A percentile compares a stretch with the other conserved stretches of the same genome.
These are phyloP conservation scores for Thymelicus acteon DNA, from an alignment of 2,888 invertebrate genomes.

Conservation along the genomic window DNA sequence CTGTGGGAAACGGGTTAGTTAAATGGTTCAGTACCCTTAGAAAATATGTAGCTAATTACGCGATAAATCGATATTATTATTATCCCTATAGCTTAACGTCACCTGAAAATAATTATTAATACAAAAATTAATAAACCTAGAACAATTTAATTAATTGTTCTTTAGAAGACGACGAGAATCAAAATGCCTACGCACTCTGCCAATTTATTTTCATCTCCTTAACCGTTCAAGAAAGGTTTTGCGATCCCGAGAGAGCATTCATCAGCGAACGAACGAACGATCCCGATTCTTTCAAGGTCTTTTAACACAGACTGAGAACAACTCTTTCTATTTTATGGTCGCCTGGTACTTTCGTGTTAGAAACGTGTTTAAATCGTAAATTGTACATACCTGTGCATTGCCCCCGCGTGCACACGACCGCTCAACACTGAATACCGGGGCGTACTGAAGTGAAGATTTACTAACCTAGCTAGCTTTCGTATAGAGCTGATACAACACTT, in stretches of 20 bases:
- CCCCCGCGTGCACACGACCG: conserved; percentile 49
- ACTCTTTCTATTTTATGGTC: background rate
- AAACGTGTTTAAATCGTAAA: conserved; percentile 7
- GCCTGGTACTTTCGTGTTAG: background rate
- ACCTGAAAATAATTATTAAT: no score
- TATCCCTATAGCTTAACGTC: no score
- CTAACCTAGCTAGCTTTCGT: conserved; percentile 45
- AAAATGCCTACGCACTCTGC: background rate
- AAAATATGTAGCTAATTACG: no score
- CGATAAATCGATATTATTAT: no score
- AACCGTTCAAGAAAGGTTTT: background rate
- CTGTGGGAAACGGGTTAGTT: no score
- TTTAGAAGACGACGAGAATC: no score
- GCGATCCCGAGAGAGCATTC: conserved; percentile 6
- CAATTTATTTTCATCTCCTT: background rate
- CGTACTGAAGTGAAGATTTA: conserved; percentile 62
- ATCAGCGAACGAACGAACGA: background rate
- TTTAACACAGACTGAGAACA: background rate
- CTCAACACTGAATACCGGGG: conserved; percentile 51
- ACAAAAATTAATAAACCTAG: no score
- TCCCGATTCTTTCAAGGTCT: conserved; percentile 18
- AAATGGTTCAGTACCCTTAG: no score
- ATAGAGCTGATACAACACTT: conserved; percentile 57
- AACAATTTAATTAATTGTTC: no score
- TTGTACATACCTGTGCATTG: conserved; percentile 62